Evolutionary conservation across 2,888 invertebrate species (phyloP).

Genomic region (Chironomus tentans): DNA sequence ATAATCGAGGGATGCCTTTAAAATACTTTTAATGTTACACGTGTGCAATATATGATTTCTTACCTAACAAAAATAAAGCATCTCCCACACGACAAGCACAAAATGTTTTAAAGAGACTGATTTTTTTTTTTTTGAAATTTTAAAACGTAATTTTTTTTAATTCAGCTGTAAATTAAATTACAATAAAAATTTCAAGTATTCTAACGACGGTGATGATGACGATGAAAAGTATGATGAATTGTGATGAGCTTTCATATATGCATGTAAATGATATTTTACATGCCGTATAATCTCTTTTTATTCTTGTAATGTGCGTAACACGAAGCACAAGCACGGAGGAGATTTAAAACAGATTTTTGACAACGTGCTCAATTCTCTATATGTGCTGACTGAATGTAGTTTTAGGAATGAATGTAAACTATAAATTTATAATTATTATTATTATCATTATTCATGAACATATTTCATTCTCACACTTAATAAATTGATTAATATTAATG

Average conservation of each 20-base stretch:
- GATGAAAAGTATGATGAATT: not conserved
- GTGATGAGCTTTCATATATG: not conserved
- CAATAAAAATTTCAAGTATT: too few relatives aligned
- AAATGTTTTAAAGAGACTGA: too few relatives aligned
- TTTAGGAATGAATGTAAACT: not conserved
- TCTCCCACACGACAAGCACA: too few relatives aligned
- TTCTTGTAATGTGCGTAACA: not conserved
- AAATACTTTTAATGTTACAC: too few relatives aligned
- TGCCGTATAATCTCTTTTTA: not conserved
- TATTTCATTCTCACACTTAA: not conserved
- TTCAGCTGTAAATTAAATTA: too few relatives aligned
- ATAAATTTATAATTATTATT: slow-evolving; percentile 1
- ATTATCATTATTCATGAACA: not conserved
- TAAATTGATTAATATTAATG: slow-evolving; percentile 10
- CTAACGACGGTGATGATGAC: not conserved
- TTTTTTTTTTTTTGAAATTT: too few relatives aligned
- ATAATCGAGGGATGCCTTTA: too few relatives aligned
- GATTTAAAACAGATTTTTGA: not conserved
- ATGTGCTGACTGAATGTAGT: not conserved
- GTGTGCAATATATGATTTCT: too few relatives aligned
- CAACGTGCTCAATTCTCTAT: not conserved
- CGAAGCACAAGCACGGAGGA: not conserved
- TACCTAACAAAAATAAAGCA: too few relatives aligned
- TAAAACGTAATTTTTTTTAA: too few relatives aligned
- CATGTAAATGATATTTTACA: not conserved